Evolutionary conservation across 2,113 vertebrate species (phyloP), one percentile per base, ranked within the genome.

Genomic region (Xerus inauris): DNA sequence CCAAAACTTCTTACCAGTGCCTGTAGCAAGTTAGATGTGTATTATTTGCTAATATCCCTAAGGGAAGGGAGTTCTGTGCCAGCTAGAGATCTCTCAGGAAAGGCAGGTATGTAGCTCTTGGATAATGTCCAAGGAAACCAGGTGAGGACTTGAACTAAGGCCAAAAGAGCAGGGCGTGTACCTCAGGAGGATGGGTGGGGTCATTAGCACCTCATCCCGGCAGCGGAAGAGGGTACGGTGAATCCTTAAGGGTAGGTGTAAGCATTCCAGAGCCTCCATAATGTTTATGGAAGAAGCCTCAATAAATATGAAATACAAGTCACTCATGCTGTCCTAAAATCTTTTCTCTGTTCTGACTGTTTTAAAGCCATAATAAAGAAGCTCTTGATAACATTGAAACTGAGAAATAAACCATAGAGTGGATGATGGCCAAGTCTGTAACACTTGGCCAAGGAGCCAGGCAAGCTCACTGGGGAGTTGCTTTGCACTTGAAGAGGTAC

Each of bases 61-160:
- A 80, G 64, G 35, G 47, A 87, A 88, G n/a, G 35, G 47, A 91
- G 75, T 73, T 54, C 22, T 6, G 51, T 47, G 69, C 87, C 93
- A 84, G 65, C 57, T 89, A 45, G 75, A 95, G 57, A 72, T 38
- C 49, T 82, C n/a, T 65, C 76, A 80, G 85, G 40, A 91, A 89
- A 91, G 85, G 59, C 79, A 92, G 83, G 82, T 54, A 75, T 93
- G 57, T 10, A 71, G n/a, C 35, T 92, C 54, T 94, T 93, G 93
- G 81, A 80, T 79, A 45, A 26, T 8, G 24, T 90, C 86, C 94
- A 88, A 96, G 75, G 77, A 91, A 95, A 93, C 67, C 73, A 96
- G 73, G 80, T 62, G 47, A 92, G 49, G 72, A 71, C 73, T 96
- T 96, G 89, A 92, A 91, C 64, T 62, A 62, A 32, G 32, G 81